Evolutionary conservation across 2,113 vertebrate genomes (phyloP), one percentile per base, ranked within the genome.

Genomic region (Aramus guarauna): DNA sequence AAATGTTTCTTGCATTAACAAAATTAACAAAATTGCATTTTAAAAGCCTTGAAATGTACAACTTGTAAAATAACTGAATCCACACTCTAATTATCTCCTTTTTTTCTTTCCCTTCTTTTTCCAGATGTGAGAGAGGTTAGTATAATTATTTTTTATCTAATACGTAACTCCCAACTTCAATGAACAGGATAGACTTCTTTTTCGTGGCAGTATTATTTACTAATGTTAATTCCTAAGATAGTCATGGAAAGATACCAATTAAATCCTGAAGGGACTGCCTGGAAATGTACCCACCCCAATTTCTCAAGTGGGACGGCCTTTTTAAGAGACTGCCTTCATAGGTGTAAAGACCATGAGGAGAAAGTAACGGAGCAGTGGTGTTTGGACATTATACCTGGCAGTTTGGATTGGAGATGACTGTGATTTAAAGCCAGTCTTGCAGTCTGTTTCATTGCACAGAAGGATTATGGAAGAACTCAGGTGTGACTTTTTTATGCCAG

Each of bases 241-340:
- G 77, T 59, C 27, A 22, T 45, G 82, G 87, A 71, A 88, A 34
- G 47, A 58, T 59, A 41, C 68, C 29, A 4, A 67, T 94, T 87
- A 97, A 97, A 97, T 98, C 95, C 95, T 95, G 75, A 84, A 90
- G 94, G 92, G 79, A 96, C 92, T 98, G 98, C 98, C 97, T 97
- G 62, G 98, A 90, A 75, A 96, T 97, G 98, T 98, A 86, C n/a
- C 98, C 97, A 97, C 98, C 98, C 97, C 97, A 96, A 97, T 97
- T 96, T 97, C 97, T 98, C 96, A 92, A 97, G 97, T 98, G 98
- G 98, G 98, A 96, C 30, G 98, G 97, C 96, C 99, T 98, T 98
- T 98, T 97, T 93, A 55, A 98, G 98, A 96, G 98, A 86, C 98
- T 97, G 97, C 95, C 96, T 96, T 98, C 93, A 90, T 97, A 98